These are phyloP conservation scores for Craterocephalus amniculus DNA, from an alignment of 2,797 vertebrate species.

Conservation along the genomic window DNA sequence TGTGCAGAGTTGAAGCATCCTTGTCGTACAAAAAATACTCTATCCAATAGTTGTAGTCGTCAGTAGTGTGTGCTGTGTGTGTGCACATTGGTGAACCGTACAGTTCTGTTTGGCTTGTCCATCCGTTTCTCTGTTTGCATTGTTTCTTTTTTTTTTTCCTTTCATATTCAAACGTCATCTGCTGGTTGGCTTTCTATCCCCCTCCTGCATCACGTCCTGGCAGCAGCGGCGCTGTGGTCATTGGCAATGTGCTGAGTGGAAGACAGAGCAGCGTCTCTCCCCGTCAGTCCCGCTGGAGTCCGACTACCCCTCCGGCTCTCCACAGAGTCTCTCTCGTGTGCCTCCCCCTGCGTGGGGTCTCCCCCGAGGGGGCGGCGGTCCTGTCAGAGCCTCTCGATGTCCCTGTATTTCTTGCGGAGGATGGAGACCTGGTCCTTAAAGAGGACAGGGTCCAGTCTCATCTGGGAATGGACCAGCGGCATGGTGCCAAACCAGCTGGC, in stretches of 20 bases:
- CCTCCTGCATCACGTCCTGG: slow-evolving; percentile 49
- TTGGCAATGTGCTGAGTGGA: slow-evolving; percentile 76
- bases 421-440: slow-evolving; percentile 99
- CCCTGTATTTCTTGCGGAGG: slow-evolving; percentile 98
- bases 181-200: slow-evolving; percentile 43
- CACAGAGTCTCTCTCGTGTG: slow-evolving; percentile 63
- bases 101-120: slow-evolving; percentile 61
- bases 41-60: slow-evolving; percentile 69
- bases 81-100: slow-evolving; percentile 51
- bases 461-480: slow-evolving; percentile 98
- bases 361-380: slow-evolving; percentile 77
- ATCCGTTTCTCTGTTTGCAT: slow-evolving; percentile 42
- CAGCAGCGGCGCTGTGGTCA: slow-evolving; percentile 62
- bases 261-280: slow-evolving; percentile 57
- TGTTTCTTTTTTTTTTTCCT: slow-evolving; percentile 48
- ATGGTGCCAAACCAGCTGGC: slow-evolving; percentile 99
- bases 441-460: slow-evolving; percentile 97
- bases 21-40: slow-evolving; percentile 72
- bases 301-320: slow-evolving; percentile 61
- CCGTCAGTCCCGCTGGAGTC: slow-evolving; percentile 55
- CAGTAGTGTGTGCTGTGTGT: slow-evolving; percentile 73
- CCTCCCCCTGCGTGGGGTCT: slow-evolving; percentile 75
- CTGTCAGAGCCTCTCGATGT: slow-evolving; percentile 98
- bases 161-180: slow-evolving; percentile 58
- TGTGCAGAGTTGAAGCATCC: no score